phyloP scores from a whole-genome alignment of 2,113 vertebrate genomes.

The Chrysochloris asiatica region DNA sequence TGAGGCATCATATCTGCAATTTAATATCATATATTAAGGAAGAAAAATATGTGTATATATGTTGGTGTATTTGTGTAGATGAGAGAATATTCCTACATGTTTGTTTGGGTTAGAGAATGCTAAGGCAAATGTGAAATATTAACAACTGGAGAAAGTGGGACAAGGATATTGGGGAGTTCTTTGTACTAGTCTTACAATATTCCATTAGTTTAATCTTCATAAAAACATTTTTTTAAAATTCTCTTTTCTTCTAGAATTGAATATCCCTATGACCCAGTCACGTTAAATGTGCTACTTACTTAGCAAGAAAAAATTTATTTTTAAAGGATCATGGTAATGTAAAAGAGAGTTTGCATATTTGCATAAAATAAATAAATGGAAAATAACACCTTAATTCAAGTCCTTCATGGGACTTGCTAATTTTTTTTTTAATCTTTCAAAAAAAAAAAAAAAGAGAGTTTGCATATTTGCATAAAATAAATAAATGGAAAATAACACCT shows the following conservation, averaged over 20 bases:
- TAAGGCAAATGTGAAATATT: background rate
- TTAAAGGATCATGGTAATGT: constrained; percentile 35
- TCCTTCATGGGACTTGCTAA: no score
- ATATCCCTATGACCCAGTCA: background rate
- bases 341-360: constrained; percentile 41
- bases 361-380: constrained; percentile 54
- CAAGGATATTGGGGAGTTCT: background rate
- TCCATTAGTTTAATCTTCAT: constrained; percentile 45
- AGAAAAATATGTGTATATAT: background rate
- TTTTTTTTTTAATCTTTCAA: no score
- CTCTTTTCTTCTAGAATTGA: constrained; percentile 21
- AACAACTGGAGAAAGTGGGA: background rate
- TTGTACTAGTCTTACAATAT: constrained; percentile 8
- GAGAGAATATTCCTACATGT: no score
- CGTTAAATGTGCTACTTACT: constrained; percentile 18
- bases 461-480: no score
- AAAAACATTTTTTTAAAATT: background rate
- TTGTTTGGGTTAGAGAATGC: constrained; percentile 6
- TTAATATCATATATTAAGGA: no score
- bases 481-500: no score
- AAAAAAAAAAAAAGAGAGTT: no score
- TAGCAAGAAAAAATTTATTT: constrained; percentile 10
- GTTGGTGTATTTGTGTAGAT: background rate
- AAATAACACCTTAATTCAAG: constrained; percentile 32
- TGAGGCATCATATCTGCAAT: background rate